A percentile compares a stretch with the other conserved stretches of the same genome.
Evolutionary conservation across 2,797 vertebrate genomes (phyloP).

Genomic region (Phrynocephalus forsythii): DNA sequence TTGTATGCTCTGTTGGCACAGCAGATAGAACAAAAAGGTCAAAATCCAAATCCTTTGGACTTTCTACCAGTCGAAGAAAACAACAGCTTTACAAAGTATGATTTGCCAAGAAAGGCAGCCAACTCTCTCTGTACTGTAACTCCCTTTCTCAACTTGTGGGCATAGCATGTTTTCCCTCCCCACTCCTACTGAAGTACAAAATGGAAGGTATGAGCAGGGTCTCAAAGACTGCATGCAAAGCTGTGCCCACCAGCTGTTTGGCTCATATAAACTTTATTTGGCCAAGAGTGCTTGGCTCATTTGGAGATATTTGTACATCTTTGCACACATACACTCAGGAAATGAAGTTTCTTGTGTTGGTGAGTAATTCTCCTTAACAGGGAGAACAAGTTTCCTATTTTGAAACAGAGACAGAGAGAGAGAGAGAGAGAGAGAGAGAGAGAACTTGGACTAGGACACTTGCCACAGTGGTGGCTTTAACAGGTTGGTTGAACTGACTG

Average conservation of each 20-base stretch:
- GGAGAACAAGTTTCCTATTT: neutral
- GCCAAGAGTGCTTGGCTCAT: neutral
- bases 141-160: neutral
- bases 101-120: constrained; percentile 3
- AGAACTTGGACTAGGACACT: neutral
- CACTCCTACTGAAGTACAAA: neutral
- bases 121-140: neutral
- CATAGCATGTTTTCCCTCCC: neutral
- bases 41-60: neutral
- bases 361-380: neutral
- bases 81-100: neutral
- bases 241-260: neutral
- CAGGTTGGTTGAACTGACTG: constrained; percentile 16
- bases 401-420: neutral
- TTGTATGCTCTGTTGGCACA: neutral
- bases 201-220: neutral
- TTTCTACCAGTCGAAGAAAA: neutral
- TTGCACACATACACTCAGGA: neutral
- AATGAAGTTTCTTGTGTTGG: neutral
- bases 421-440: neutral
- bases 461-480: constrained; percentile 9
- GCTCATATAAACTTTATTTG: neutral
- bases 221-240: neutral
- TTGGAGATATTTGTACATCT: neutral
- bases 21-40: neutral